Evolutionary conservation across 2,888 invertebrate species (phyloP).

Genomic region (Deilephila porcellus): DNA sequence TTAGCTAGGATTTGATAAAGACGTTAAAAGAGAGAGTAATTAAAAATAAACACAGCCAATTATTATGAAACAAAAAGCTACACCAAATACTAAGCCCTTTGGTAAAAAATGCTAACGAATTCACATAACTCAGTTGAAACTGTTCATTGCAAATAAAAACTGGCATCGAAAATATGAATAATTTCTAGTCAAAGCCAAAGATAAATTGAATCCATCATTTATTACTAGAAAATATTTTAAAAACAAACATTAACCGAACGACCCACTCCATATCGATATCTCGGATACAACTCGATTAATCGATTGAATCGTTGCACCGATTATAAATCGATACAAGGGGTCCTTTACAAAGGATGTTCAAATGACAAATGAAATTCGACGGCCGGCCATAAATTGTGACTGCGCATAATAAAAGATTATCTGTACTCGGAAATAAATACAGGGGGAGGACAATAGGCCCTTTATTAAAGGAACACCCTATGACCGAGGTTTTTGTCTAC

Average conservation of each 20-base stretch:
- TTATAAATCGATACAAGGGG: conserved; percentile 44
- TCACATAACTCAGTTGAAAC: too few relatives aligned
- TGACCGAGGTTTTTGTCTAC: conserved; percentile 33
- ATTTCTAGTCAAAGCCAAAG: neutral
- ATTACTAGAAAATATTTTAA: neutral
- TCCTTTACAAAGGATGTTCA: conserved; percentile 47
- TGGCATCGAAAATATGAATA: too few relatives aligned
- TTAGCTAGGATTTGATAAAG: too few relatives aligned
- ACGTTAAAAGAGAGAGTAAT: too few relatives aligned
- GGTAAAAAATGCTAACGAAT: too few relatives aligned
- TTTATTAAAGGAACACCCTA: conserved; percentile 71
- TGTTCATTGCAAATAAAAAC: too few relatives aligned
- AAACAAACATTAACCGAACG: neutral
- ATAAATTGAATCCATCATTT: neutral
- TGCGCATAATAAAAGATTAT: conserved; percentile 80
- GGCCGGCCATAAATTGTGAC: conserved; percentile 75
- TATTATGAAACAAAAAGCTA: too few relatives aligned
- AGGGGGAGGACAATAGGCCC: conserved; percentile 75
- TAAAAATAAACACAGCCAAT: too few relatives aligned
- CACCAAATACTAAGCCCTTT: too few relatives aligned
- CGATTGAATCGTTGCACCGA: conserved; percentile 33
- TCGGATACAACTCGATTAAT: conserved; percentile 19
- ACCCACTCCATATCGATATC: conserved; percentile 11
- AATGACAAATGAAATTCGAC: conserved; percentile 80
- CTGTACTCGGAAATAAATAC: conserved; percentile 77